These are phyloP conservation scores for Notarius quadriscutis DNA, from an alignment of 2,113 vertebrate genomes.

Conservation along the genomic window DNA sequence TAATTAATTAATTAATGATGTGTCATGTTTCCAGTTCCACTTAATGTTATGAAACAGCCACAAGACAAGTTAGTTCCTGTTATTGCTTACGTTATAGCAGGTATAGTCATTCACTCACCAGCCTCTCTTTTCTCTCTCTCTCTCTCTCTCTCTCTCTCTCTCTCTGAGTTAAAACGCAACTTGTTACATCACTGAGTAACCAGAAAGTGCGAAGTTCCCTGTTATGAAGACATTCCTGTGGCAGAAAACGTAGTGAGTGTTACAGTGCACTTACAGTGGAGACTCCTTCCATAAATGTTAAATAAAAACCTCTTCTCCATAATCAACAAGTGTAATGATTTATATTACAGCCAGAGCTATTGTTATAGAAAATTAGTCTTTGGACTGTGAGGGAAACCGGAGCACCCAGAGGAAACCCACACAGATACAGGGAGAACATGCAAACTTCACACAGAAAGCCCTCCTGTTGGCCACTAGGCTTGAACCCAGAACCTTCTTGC, in stretches of 20 bases:
- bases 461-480: too few species aligned
- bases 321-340: too few species aligned
- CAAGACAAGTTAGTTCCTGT: neutral
- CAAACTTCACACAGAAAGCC: too few species aligned
- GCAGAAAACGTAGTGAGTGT: neutral
- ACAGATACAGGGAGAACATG: too few species aligned
- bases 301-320: neutral
- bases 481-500: too few species aligned
- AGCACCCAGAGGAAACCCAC: too few species aligned
- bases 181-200: neutral
- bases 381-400: too few species aligned
- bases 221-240: neutral
- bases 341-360: neutral
- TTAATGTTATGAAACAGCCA: neutral
- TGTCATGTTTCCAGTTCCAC: neutral
- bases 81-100: neutral
- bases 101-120: neutral
- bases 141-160: too few species aligned
- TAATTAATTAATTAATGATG: slow-evolving; percentile 3
- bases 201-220: neutral
- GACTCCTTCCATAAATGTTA: neutral
- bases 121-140: neutral
- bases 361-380: neutral
- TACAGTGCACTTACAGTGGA: neutral
- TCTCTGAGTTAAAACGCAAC: neutral